A percentile compares a stretch with the other conserved stretches of the same genome.
Conservation (phyloP, 2,888 invertebrate species). For the Cetonia aurata region DNA sequence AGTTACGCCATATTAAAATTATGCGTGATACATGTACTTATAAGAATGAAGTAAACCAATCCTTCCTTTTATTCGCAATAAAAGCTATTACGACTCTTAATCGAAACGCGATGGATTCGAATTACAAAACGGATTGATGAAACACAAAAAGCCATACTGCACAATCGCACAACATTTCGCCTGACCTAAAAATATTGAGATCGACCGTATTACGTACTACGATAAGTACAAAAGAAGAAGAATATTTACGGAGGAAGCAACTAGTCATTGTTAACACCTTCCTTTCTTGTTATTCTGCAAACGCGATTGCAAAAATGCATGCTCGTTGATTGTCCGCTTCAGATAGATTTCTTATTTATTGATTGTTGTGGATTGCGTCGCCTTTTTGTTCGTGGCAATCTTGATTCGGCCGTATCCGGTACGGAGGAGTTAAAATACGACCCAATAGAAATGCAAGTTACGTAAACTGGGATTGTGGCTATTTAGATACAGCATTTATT, state of each 20-base stretch:
- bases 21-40: too few relatives aligned
- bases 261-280: conserved; percentile 2
- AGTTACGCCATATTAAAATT: too few relatives aligned
- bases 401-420: conserved; percentile 17
- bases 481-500: neutral
- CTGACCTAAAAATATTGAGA: conserved; percentile 9
- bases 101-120: neutral
- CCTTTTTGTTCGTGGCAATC: conserved; percentile 20
- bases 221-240: neutral
- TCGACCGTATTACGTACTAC: neutral
- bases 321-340: neutral
- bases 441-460: neutral
- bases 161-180: neutral
- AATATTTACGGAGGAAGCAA: neutral
- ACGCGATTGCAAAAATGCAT: conserved; percentile 7
- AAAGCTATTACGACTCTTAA: too few relatives aligned
- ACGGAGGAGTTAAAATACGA: neutral
- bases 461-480: neutral
- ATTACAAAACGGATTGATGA: conserved; percentile 10
- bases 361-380: conserved; percentile 1
- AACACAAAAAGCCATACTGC: neutral
- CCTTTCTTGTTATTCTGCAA: neutral
- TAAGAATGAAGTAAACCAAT: too few relatives aligned
- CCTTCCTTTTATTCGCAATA: too few relatives aligned
- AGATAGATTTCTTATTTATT: conserved; percentile 5